These are phyloP conservation scores for Agriopis aurantiaria DNA, from an alignment of 2,888 invertebrate species.

Conservation along the genomic window DNA sequence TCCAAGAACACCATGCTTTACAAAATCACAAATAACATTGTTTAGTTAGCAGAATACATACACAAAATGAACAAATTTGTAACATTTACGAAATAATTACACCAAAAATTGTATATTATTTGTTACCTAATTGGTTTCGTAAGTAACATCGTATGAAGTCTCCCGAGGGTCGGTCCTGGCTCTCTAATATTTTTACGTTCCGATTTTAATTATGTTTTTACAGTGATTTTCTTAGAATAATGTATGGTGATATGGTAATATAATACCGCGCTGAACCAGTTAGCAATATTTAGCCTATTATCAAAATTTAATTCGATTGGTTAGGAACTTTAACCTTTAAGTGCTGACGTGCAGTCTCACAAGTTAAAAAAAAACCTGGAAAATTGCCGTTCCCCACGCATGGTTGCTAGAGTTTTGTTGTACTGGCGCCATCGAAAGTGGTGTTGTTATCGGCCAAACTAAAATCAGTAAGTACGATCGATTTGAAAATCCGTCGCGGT, in stretches of 20 bases:
- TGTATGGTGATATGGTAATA: background rate
- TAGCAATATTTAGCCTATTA: too few relatives aligned
- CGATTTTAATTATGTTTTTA: background rate
- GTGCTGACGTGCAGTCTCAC: background rate
- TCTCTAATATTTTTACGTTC: slow-evolving; percentile 42
- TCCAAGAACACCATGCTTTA: slow-evolving; percentile 46
- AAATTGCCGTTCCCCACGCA: too few relatives aligned
- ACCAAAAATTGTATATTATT: slow-evolving; percentile 39
- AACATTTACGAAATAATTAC: slow-evolving; percentile 44
- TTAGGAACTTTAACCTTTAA: background rate
- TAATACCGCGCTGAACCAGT: too few relatives aligned
- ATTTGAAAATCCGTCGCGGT: too few relatives aligned
- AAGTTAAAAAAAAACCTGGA: too few relatives aligned
- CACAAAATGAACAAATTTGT: slow-evolving; percentile 48
- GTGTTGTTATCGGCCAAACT: too few relatives aligned
- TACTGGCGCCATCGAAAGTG: too few relatives aligned
- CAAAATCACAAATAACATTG: slow-evolving; percentile 47
- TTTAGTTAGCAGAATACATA: slow-evolving; percentile 28
- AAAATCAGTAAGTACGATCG: too few relatives aligned
- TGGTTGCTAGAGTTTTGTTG: too few relatives aligned
- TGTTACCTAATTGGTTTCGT: slow-evolving; percentile 42
- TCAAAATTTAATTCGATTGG: background rate
- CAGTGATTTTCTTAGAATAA: background rate
- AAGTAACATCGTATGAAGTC: slow-evolving; percentile 43
- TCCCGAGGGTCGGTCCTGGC: slow-evolving; percentile 52